phyloP scores from a whole-genome alignment of 2,113 vertebrate genomes.

The Sterna hirundo region DNA sequence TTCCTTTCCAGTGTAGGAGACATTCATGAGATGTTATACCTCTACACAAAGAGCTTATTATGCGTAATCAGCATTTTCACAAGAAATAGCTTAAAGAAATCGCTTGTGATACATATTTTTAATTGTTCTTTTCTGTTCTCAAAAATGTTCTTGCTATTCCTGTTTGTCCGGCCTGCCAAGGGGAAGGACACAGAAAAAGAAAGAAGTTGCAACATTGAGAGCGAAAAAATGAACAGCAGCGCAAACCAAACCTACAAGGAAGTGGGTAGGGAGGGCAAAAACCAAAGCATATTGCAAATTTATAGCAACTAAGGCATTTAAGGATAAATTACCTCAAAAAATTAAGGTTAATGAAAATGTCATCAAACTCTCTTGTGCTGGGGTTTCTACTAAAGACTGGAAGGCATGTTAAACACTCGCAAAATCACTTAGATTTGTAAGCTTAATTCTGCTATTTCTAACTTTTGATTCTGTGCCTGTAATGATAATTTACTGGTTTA shows the following conservation, averaged over 20 bases:
- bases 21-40: neutral
- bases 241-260: neutral
- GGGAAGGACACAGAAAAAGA: neutral
- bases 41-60: slow-evolving; percentile 11
- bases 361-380: neutral
- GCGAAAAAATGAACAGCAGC: neutral
- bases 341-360: neutral
- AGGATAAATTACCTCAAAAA: neutral
- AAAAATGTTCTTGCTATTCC: neutral
- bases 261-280: neutral
- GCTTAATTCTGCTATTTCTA: neutral
- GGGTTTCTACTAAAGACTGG: neutral
- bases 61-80: slow-evolving; percentile 1
- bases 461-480: neutral
- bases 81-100: neutral
- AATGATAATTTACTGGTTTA: neutral
- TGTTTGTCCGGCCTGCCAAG: neutral
- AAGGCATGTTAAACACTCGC: neutral
- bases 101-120: neutral
- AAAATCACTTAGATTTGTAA: neutral
- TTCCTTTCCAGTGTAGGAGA: slow-evolving; percentile 21
- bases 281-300: neutral
- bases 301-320: neutral
- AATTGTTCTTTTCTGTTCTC: neutral
- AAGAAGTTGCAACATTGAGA: neutral